Percentiles rank a stretch among this genome's conserved stretches.
These are phyloP conservation scores for Nematolebias whitei DNA, from an alignment of 2,113 vertebrate genomes.

Conservation along the genomic window DNA sequence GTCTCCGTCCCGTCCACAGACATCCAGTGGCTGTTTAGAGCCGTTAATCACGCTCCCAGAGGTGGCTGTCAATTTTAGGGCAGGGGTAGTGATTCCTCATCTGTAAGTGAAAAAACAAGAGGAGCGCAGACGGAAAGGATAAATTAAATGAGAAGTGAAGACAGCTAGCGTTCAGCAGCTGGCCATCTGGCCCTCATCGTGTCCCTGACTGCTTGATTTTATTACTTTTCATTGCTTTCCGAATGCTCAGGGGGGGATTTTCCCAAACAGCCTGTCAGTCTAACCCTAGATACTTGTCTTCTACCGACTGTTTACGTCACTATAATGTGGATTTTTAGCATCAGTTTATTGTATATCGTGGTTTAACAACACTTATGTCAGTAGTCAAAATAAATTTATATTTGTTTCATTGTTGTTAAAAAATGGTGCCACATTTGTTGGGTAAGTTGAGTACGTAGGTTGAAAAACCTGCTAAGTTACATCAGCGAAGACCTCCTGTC, in stretches of 20 bases:
- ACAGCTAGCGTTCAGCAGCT: constrained; percentile 77
- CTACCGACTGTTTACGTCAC: constrained; percentile 27
- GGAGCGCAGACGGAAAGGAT: constrained; percentile 73
- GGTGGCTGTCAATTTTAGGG: constrained; percentile 70
- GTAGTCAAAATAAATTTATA: no score
- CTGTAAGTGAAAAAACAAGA: constrained; percentile 83
- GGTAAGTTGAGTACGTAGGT: no score
- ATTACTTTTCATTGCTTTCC: constrained; percentile 82
- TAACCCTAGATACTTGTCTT: constrained; percentile 52
- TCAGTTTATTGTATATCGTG: background rate
- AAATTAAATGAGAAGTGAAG: constrained; percentile 74
- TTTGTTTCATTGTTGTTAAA: no score
- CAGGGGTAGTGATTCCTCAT: constrained; percentile 70
- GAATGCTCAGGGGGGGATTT: constrained; percentile 60
- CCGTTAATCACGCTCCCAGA: constrained; percentile 80
- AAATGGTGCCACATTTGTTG: no score
- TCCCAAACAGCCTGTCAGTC: constrained; percentile 64
- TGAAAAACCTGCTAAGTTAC: no score
- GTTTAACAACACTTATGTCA: background rate
- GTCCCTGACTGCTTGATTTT: constrained; percentile 71
- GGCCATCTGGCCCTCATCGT: constrained; percentile 71
- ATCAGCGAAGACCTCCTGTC: background rate
- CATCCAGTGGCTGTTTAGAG: constrained; percentile 76
- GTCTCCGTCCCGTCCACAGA: constrained; percentile 54
- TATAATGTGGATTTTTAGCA: no score